phyloP scores from a whole-genome alignment of 2,888 invertebrate genomes.

The Drosophila nr. medialis region DNA sequence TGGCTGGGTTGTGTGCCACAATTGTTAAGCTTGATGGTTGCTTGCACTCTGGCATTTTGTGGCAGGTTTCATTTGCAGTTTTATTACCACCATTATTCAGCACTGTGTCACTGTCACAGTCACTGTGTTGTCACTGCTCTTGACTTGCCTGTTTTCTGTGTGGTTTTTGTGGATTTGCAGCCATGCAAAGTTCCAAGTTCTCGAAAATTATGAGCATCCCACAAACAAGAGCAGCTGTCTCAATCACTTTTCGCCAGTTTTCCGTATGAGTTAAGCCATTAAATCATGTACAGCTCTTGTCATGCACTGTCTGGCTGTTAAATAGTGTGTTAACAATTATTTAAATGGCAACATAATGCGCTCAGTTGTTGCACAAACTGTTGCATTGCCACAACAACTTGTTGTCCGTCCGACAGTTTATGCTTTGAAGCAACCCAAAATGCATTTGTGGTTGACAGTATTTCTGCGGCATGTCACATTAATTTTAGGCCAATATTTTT shows the following conservation, averaged over 20 bases:
- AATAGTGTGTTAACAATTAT: conserved; percentile 7
- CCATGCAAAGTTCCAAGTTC: conserved; percentile 7
- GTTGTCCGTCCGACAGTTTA: background rate
- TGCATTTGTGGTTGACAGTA: too few relatives aligned
- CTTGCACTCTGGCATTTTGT: conserved; percentile 54
- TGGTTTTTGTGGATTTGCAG: conserved; percentile 26
- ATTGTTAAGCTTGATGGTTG: conserved; percentile 40
- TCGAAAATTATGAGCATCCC: conserved; percentile 1
- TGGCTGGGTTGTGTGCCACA: background rate
- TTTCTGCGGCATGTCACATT: too few relatives aligned
- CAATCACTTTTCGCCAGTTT: conserved; percentile 26
- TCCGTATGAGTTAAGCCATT: conserved; percentile 15
- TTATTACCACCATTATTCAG: conserved; percentile 68
- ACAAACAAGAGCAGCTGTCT: conserved; percentile 20
- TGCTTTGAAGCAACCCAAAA: conserved; percentile 1
- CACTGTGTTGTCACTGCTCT: conserved; percentile 41
- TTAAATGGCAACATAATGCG: conserved; percentile 1
- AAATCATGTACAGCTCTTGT: conserved; percentile 32
- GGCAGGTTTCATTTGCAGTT: conserved; percentile 59
- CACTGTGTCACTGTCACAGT: conserved; percentile 14
- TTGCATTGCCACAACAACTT: background rate
- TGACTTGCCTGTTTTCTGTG: conserved; percentile 39
- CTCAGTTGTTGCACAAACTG: conserved; percentile 16
- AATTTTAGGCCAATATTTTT: too few relatives aligned
- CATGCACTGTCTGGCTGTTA: conserved; percentile 5